phyloP scores from a whole-genome alignment of 2,888 invertebrate species.

The Lasiommata megera region DNA sequence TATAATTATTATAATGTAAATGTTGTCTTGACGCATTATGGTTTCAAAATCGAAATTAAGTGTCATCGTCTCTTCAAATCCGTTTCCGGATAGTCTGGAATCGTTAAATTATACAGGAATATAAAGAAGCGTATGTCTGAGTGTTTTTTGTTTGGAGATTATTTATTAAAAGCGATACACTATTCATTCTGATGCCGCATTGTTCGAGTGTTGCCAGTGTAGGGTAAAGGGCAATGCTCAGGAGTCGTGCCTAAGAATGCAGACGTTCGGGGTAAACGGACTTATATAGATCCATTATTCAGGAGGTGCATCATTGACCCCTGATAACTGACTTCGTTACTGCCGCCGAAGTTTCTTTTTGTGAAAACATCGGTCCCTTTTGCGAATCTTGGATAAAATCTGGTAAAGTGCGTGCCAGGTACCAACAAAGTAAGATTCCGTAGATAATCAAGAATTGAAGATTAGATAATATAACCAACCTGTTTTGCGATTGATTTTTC shows the following conservation, averaged over 20 bases:
- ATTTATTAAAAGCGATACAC: conserved; percentile 30
- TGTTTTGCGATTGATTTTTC: no score
- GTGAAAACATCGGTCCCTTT: conserved; percentile 34
- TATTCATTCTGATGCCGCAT: conserved; percentile 32
- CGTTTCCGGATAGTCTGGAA: conserved; percentile 27
- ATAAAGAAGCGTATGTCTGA: conserved; percentile 29
- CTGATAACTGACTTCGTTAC: conserved; percentile 39
- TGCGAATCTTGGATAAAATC: conserved; percentile 33
- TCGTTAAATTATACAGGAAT: conserved; percentile 31
- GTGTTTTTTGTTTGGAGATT: conserved; percentile 27
- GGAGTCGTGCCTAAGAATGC: conserved; percentile 48
- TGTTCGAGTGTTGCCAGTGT: conserved; percentile 36
- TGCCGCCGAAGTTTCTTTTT: conserved; percentile 31
- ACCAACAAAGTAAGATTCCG: not conserved
- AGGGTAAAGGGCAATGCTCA: conserved; percentile 59
- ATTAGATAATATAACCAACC: no score
- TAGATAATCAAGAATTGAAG: no score
- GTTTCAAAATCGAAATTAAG: conserved; percentile 17
- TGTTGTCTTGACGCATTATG: not conserved
- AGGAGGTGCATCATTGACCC: conserved; percentile 62
- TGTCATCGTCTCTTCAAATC: conserved; percentile 24
- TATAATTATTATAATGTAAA: no score
- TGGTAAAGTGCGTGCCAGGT: not conserved
- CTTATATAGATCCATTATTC: conserved; percentile 60
- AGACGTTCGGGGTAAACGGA: conserved; percentile 66